Evolutionary conservation across 2,797 vertebrate species (phyloP).

Genomic region (Peromyscus aztecus): DNA sequence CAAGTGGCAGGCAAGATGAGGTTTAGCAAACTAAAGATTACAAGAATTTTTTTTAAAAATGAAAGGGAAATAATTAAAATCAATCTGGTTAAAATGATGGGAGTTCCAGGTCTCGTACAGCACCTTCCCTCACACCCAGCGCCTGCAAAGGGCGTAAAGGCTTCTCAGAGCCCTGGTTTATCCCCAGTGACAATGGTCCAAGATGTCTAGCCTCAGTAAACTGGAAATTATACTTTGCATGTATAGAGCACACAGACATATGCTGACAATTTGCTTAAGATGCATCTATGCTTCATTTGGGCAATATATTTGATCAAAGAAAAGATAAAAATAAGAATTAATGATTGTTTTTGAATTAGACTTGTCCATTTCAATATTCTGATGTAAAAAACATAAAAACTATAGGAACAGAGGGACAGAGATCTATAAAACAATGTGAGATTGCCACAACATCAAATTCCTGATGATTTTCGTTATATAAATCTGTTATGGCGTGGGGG

Average conservation of each 20-base stretch:
- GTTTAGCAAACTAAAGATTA: constrained; percentile 62
- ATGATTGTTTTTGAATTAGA: constrained; percentile 14
- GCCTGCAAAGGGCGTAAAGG: background rate
- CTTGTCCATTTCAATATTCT: constrained; percentile 22
- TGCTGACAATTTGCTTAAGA: constrained; percentile 10
- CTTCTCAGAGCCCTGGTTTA: background rate
- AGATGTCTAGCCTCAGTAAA: background rate
- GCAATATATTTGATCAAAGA: background rate
- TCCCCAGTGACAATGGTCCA: background rate
- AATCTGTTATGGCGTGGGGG: background rate
- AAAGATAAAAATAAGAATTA: constrained; percentile 45
- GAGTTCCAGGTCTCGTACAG: background rate
- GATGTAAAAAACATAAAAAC: background rate
- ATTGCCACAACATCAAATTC: background rate
- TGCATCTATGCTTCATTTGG: background rate
- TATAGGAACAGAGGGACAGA: background rate
- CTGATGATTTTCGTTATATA: background rate
- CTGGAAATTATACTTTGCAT: background rate
- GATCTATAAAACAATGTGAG: background rate
- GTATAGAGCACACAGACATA: background rate
- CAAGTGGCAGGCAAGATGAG: constrained; percentile 59
- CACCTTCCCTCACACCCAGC: background rate
- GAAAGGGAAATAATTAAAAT: constrained; percentile 39
- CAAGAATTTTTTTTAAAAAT: constrained; percentile 4
- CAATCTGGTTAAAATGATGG: constrained; percentile 1